phyloP scores from a whole-genome alignment of 2,797 vertebrate species.

The Sparidentex hasta region DNA sequence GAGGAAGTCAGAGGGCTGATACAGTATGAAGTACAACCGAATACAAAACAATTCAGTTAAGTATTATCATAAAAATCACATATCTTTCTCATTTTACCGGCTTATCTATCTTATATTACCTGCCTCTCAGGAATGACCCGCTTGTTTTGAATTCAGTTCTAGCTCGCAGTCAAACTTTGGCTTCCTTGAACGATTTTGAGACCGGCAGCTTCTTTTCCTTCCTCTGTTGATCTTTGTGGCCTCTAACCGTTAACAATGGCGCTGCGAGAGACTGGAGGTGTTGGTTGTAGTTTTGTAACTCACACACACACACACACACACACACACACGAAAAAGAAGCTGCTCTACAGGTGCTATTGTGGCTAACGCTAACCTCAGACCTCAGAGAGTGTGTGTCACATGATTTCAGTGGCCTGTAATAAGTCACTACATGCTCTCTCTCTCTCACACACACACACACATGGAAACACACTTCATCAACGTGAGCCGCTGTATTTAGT shows the following conservation, averaged over 20 bases:
- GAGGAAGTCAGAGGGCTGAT: background rate
- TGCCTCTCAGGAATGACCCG: background rate
- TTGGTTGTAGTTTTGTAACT: background rate
- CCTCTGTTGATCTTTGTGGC: background rate
- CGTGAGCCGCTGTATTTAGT: background rate
- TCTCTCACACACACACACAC: background rate
- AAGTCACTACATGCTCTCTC: background rate
- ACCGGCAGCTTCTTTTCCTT: background rate
- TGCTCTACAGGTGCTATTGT: background rate
- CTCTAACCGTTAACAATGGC: background rate
- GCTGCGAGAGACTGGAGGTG: background rate
- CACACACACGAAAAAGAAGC: background rate
- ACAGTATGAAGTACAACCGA: background rate
- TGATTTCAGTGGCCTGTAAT: conserved; percentile 36
- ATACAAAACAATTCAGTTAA: too few species aligned
- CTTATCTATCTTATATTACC: background rate
- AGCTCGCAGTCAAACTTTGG: background rate
- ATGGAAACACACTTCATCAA: background rate
- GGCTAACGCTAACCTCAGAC: background rate
- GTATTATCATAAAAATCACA: background rate
- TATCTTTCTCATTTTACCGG: background rate
- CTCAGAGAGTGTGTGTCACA: conserved; percentile 45
- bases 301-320: too few species aligned
- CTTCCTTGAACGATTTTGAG: background rate
- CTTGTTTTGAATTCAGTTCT: too few species aligned